Evolutionary conservation across 2,797 vertebrate species (phyloP), one percentile per base, ranked within the genome.

Genomic region (Hypotaenidia okinawae): DNA sequence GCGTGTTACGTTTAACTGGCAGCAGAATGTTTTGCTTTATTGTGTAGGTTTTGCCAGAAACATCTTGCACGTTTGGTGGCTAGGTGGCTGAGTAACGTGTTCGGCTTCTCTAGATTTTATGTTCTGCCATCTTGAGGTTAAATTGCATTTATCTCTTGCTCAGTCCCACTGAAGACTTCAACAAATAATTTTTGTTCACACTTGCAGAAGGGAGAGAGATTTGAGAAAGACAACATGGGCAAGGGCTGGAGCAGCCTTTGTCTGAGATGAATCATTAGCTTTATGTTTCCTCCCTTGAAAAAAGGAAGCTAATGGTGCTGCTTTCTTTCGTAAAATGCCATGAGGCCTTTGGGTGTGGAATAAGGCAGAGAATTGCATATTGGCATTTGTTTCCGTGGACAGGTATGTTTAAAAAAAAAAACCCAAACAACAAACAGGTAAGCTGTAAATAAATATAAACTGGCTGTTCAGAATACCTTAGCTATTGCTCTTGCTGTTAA

Each of bases 371-470:
- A 57, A 32, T 51, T 69, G 11, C 33, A 32, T 55, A 30, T 73
- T 52, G 41, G 28, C 47, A 25, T 92, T 94, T 89, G 63, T 96
- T 94, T 85, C 18, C 41, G 35, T 33, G 33, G 66, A 32, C 83
- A 66, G 27, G 4, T 75, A 13, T 45, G 43, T 45, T 19, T 45
- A n/a, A n/a, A 19, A 45, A 43, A 45, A 45, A 45, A 45, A 45
- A 19, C 18, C 43, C 43, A 43, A 43, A 16, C 22, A 45, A 90
- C 39, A 57, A 72, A 6, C 15, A 13, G 13, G 6, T 39, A 63
- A 52, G 24, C 21, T 85, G 57, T n/a, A 83, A 90, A 74, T 49
- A 83, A 84, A 57, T 10, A 54, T 1, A 70, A 89, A 64, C 19
- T 58, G 45, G 5, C 47, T 87, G 59, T 64, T 43, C 62, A 86